Evolutionary conservation across 1,140 invertebrate genomes (phyloP), one percentile per base, ranked within the genome.

Genomic region (Drosophila sproati): DNA sequence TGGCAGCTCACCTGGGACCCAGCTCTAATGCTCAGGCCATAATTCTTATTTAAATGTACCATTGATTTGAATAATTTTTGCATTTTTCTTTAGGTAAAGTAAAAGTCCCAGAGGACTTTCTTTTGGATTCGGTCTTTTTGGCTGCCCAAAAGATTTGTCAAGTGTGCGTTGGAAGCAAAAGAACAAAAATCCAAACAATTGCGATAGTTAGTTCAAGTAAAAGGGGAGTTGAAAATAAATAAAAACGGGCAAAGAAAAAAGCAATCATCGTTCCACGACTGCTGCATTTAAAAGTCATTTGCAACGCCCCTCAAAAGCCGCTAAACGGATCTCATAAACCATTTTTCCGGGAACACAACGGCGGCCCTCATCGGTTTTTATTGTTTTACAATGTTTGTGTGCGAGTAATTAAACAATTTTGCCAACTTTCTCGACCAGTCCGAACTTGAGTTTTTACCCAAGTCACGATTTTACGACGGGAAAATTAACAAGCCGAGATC

Each of bases 201-300:
- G 62, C 35, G 50, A 56, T 73, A 73, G 70, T 73, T 73, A 73
- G 63, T 57, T 45, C 37, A 57, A 31, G 43, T 48, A 50, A 71
- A 54, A 35, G 51, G 51, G 37, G n/a, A 43, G 12, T 28, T 37
- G n/a, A 59, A 51, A 32, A 50, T 51, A 41, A 34, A 61, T 39
- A 63, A 52, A 52, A n/a, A 37, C n/a, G 5, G 4, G 28, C 2
- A 12, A 28, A 32, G 20, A 45, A 56, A 76, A 73, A 77, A 77
- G 78, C 70, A 77, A 80, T 71, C 82, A 83, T 62, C 51, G 75
- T 32, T 5, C 37, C 69, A 45, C 52, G 73, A 66, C 73, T 55
- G 51, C 43, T 70, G 77, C 83, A 88, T 88, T 88, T 88, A 88
- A 88, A 88, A 88, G 83, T 88, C 83, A 88, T 88, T 88, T 88